Percentiles rank a stretch among this genome's conserved stretches.
Conservation (phyloP, 2,888 invertebrate species). For the Taenaris catops region DNA sequence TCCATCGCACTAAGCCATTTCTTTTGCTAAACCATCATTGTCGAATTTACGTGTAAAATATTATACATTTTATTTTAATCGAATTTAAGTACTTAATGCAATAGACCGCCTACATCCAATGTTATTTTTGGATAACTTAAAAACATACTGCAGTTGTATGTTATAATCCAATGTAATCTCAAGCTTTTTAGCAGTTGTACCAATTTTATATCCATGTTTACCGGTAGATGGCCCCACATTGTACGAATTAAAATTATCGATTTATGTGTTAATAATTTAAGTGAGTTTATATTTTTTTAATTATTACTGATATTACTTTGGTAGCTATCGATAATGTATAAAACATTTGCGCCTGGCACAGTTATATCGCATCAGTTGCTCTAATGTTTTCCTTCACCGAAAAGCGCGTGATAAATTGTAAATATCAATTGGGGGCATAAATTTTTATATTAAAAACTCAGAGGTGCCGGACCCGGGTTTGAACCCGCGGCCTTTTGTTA, state of each 20-base stretch:
- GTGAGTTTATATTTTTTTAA: neutral
- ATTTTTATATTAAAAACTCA: no score
- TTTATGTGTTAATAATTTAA: no score
- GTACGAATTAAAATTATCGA: slow-evolving; percentile 24
- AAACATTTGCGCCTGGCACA: slow-evolving; percentile 6
- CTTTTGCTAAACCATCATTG: slow-evolving; percentile 42
- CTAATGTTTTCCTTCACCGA: no score
- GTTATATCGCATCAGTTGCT: slow-evolving; percentile 12
- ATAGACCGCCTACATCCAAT: slow-evolving; percentile 14
- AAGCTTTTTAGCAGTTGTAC: slow-evolving; percentile 24
- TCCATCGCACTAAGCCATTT: slow-evolving; percentile 53
- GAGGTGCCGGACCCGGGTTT: no score
- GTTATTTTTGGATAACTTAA: slow-evolving; percentile 8
- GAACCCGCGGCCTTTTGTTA: no score
- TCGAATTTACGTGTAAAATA: slow-evolving; percentile 13
- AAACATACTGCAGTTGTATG: slow-evolving; percentile 14
- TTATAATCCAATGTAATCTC: slow-evolving; percentile 10
- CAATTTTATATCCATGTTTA: slow-evolving; percentile 1
- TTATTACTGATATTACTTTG: no score
- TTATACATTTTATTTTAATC: slow-evolving; percentile 15
- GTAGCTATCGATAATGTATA: no score
- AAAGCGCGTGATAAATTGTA: no score
- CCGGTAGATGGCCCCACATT: slow-evolving; percentile 16
- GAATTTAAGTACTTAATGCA: slow-evolving; percentile 5
- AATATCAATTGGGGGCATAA: no score